These are phyloP conservation scores for Oenanthe oenanthe DNA, from an alignment of 2,113 vertebrate genomes.

Conservation along the genomic window DNA sequence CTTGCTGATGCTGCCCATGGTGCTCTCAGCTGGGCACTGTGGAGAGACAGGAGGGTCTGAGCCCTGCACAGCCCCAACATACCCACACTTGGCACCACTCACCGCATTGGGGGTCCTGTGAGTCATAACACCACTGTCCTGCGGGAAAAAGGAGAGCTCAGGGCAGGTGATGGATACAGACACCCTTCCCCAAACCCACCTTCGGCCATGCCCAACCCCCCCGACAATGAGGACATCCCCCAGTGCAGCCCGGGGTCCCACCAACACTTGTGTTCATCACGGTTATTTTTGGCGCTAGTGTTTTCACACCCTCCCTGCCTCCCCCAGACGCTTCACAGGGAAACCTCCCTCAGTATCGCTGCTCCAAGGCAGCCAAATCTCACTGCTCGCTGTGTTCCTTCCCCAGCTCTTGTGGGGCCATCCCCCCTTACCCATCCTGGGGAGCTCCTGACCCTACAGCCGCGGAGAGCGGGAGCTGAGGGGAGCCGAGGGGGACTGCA, in stretches of 20 bases:
- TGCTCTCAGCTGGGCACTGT: fast-evolving
- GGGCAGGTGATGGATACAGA: not conserved
- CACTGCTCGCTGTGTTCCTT: not conserved
- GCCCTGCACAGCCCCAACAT: not conserved
- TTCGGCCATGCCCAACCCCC: fast-evolving
- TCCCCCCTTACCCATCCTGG: not conserved
- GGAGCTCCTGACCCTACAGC: not conserved
- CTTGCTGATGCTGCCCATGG: not conserved
- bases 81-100: not conserved
- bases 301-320: not conserved
- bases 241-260: not conserved
- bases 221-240: not conserved
- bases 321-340: not conserved
- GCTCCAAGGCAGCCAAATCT: not conserved
- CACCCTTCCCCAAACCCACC: not conserved
- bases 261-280: not conserved
- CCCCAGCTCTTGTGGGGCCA: not conserved
- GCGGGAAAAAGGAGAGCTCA: not conserved
- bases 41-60: fast-evolving
- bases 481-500: not conserved
- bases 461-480: too few species aligned
- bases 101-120: constrained; percentile 64
- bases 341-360: not conserved
- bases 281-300: not conserved
- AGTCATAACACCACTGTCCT: constrained; percentile 71